Base-by-base conservation (phyloP, 2,888 invertebrate species). In the Graphium colonna region DNA sequence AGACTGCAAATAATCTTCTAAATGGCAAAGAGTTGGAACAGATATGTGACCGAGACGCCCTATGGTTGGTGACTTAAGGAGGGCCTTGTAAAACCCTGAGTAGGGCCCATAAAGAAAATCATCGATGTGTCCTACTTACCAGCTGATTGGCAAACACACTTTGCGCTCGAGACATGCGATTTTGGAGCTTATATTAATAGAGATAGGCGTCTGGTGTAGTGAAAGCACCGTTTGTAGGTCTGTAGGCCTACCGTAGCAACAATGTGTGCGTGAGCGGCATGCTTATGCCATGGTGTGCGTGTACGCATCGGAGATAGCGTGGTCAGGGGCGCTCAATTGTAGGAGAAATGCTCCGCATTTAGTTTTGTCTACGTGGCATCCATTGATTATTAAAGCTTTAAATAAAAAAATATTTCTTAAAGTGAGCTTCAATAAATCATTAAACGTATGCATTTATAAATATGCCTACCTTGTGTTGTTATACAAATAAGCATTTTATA, bases 241-340 rank as follows among this genome's bases (percentile, higher is more conserved):
- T 88, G 77, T 87, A 86, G 88, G 88, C 85, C 83, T 84, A 75
- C 57, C 65, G 55, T 52, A 56, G 61, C 59, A 61, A 61, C 64
- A 57, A 57, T 71, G 82, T 76, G 77, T 71, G 85, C 62, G 79
- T 71, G 68, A 59, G 66, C 57, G 65, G 67, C 61, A 61, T 61
- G 60, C 56, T 59, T 50, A 58, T 68, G 65, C 62, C 61, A 54
- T 52, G 46, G 79, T 79, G 81, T 84, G 85, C 79, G 84, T 78
- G 72, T 71, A 79, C 84, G 83, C 86, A 82, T 69, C 73, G 82
- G 86, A 86, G 88, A 88, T 85, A 87, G 88, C 79, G 73, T 67
- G 59, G 68, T 36, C 82, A 80, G 79, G 70, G 71, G 59, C 21
- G 55, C 21, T 62, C 82, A 87, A 86, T 75, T 69, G 56, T 28